phyloP scores from a whole-genome alignment of 2,797 vertebrate genomes.

The Falco novaeseelandiae region DNA sequence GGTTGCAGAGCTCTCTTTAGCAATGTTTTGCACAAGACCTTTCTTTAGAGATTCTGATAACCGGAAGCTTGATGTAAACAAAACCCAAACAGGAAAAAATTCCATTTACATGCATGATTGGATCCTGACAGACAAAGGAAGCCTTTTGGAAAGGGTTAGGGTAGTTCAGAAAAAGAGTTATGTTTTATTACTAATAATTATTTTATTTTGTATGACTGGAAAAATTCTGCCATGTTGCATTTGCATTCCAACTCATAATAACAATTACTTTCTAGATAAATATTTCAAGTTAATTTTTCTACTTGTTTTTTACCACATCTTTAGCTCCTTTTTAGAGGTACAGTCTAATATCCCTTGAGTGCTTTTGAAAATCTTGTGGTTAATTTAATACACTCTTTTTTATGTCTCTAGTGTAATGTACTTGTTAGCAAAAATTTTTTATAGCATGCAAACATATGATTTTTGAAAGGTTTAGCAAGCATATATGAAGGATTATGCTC shows the following conservation, averaged over 20 bases:
- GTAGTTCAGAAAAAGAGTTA: neutral
- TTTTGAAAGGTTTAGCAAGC: neutral
- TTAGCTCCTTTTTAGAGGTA: neutral
- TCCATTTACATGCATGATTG: neutral
- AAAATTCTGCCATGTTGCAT: neutral
- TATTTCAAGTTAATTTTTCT: neutral
- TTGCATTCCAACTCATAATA: neutral
- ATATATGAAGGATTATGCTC: neutral
- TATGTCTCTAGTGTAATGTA: neutral
- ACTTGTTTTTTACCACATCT: neutral
- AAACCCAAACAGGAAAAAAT: neutral
- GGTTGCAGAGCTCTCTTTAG: neutral
- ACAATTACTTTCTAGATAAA: neutral
- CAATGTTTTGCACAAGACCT: neutral
- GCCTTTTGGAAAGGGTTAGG: neutral
- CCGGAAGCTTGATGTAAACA: neutral
- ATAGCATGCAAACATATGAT: neutral
- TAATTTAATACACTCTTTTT: neutral
- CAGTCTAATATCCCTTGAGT: neutral
- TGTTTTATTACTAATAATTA: neutral
- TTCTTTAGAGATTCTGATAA: neutral
- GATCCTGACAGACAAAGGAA: neutral
- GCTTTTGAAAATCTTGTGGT: neutral
- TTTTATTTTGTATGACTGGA: neutral
- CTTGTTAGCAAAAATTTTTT: neutral